Base-by-base conservation (phyloP, 2,113 vertebrate species). In the Cygnus buccinator region DNA sequence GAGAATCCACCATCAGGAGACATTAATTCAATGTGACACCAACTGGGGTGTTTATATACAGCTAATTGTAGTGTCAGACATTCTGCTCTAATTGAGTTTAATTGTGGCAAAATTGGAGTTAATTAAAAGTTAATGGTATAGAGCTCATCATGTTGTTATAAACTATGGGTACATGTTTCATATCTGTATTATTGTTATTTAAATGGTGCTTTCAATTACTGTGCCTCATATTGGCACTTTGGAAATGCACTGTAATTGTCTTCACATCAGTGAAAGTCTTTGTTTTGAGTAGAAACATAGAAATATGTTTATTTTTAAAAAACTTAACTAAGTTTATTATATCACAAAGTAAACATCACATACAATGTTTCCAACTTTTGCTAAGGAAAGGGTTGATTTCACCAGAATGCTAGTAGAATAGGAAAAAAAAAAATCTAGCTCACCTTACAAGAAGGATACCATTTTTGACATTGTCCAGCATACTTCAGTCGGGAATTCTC, bases 71-170 rank as follows among this genome's bases (percentile, higher is more conserved):
- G 93, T 98, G 98, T 98, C 98, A 98, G 97, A 98, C 98, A 98
- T 98, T 98, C 98, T 95, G 97, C 95, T 98, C 94, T 98, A 98
- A 98, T 98, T 98, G 98, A 97, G 98, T 98, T 98, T 98, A 98
- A 98, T 98, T 98, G 98, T 98, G 96, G 95, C 91, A 97, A 98
- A 98, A 98, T 98, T 96, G 97, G 98, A 98, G 97, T 98, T 99
- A 99, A 99, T 99, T 98, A 99, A 98, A 99, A 98, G 98, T 98
- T 99, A 98, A 98, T 98, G 97, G 97, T 98, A 98, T 91, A 97
- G 97, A 98, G 97, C 96, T 94, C 93, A 93, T 97, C 71, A 22
- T 28, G 62, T 86, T 87, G 87, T 95, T 91, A 55, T 95, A 89
- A 96, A 93, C 92, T 93, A 83, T 6, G 63, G 84, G 84, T 96